Conservation (phyloP, 2,113 vertebrate genomes). For the Monarcha castaneiventris region DNA sequence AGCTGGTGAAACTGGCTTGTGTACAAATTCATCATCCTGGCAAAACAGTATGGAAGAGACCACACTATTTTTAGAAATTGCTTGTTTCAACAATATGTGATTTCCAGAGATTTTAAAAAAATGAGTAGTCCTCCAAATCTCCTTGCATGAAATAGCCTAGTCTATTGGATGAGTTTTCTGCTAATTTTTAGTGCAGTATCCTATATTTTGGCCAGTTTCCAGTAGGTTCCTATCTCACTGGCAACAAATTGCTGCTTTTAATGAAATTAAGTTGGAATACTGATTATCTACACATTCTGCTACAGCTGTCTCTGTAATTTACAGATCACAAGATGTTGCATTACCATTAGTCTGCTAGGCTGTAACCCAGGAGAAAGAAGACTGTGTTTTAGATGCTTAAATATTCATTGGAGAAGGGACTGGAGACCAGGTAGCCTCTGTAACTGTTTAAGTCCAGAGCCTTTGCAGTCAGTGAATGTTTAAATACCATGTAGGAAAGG, state of each 20-base stretch:
- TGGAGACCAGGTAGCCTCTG: constrained; percentile 21
- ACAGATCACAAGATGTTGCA: not conserved
- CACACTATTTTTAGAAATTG: not conserved
- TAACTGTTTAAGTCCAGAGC: not conserved
- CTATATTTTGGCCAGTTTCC: constrained; percentile 5
- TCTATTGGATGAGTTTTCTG: not conserved
- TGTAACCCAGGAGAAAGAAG: constrained; percentile 18
- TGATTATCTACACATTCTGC: not conserved
- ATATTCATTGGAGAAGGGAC: constrained; percentile 28
- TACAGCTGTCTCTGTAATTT: constrained; percentile 29
- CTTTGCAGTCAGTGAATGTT: constrained; percentile 25
- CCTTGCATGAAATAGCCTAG: not conserved
- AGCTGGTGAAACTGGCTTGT: not conserved
- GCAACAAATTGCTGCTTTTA: constrained; percentile 40
- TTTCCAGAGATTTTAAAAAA: not conserved
- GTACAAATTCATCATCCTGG: not conserved
- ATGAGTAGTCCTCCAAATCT: not conserved
- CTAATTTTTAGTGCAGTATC: not conserved
- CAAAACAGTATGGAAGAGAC: not conserved
- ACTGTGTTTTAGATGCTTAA: not conserved
- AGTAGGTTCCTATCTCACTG: not conserved
- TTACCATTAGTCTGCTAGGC: not conserved
- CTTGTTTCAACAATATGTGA: not conserved
- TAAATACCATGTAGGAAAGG: not conserved
- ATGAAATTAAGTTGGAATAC: constrained; percentile 35